Evolutionary conservation across 2,113 vertebrate species (phyloP).

Genomic region (Alectura lathami): DNA sequence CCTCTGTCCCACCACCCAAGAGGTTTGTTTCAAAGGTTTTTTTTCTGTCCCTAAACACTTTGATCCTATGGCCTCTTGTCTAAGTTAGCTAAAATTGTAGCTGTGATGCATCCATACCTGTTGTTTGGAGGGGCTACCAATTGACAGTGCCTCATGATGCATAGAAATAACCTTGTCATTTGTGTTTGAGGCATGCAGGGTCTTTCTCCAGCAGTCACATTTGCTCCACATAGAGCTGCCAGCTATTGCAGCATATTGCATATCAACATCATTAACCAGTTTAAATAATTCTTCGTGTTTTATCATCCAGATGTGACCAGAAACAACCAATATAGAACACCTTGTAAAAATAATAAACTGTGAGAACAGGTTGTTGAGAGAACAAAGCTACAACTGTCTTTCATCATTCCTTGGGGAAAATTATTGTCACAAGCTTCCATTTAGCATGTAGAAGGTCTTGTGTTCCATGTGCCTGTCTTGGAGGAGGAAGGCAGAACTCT

Average conservation of each 20-base stretch:
- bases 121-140: neutral
- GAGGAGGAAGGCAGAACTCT: neutral
- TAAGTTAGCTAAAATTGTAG: neutral
- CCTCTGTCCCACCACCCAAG: neutral
- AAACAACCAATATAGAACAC: neutral
- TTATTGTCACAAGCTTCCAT: neutral
- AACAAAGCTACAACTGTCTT: neutral
- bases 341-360: neutral
- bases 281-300: neutral
- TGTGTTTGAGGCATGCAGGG: neutral
- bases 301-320: neutral
- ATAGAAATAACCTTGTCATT: neutral
- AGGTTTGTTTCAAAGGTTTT: neutral
- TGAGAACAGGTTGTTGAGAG: neutral
- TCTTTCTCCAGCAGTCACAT: neutral
- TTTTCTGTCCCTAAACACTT: neutral
- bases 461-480: neutral
- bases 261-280: neutral
- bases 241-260: neutral
- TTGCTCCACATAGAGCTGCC: neutral
- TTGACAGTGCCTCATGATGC: neutral
- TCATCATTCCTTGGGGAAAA: neutral
- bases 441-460: neutral
- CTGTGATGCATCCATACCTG: neutral
- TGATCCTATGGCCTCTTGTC: neutral